phyloP scores from a whole-genome alignment of 2,113 vertebrate genomes.

The Callipepla californica region DNA sequence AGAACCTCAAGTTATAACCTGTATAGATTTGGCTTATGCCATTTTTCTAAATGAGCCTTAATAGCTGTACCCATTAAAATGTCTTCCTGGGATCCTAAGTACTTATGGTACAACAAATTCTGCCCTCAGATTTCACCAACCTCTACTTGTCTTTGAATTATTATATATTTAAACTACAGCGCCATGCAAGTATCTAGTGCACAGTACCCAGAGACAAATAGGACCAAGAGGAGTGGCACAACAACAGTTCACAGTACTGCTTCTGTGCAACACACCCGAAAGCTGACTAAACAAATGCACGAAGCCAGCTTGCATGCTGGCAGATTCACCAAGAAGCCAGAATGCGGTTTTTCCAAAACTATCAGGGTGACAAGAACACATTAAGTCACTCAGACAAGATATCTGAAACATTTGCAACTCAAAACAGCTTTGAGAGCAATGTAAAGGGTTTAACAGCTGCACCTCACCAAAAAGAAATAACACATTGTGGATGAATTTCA shows the following conservation, averaged over 20 bases:
- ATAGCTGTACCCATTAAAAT: conserved; percentile 12
- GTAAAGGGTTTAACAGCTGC: neutral
- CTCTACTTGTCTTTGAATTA: neutral
- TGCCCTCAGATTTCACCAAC: neutral
- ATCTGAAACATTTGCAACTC: neutral
- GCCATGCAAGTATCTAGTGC: neutral
- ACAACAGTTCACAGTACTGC: neutral
- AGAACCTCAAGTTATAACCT: neutral
- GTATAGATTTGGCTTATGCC: neutral
- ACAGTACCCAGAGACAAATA: neutral
- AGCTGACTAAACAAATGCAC: neutral
- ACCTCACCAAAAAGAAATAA: neutral
- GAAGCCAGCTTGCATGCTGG: neutral
- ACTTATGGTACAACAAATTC: neutral
- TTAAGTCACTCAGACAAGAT: neutral
- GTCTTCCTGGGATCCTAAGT: neutral
- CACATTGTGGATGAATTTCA: neutral
- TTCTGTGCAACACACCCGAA: neutral
- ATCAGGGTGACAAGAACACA: neutral
- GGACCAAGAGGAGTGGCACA: accelerated
- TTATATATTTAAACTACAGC: neutral
- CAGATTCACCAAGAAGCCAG: neutral
- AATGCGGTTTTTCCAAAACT: neutral
- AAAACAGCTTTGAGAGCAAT: neutral
- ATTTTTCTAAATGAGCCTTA: conserved; percentile 35